Evolutionary conservation across 1,140 invertebrate species (phyloP), one percentile per base, ranked within the genome.

Genomic region (Caenorhabditis latens): DNA sequence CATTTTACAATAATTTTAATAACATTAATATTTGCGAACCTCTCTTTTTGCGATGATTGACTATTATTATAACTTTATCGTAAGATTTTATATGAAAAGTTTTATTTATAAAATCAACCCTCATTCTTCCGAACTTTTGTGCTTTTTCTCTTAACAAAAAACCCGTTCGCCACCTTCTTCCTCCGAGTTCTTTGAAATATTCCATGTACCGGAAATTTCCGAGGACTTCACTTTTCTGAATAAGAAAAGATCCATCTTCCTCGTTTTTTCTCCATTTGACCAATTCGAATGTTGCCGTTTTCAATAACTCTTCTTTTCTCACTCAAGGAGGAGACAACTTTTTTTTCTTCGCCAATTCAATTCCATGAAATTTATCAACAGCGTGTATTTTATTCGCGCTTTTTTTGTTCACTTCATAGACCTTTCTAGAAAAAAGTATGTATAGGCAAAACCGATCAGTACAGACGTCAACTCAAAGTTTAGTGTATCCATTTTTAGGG

Each of bases 361-460:
- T 79, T 79, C 19, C n/a, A 50, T 79, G 65, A 79, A 79, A 24
- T 79, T 79, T 79, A 79, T 79, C 71, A 79, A 79, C 46, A 21
- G 4, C n/a, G 43, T 50, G n/a, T 79, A 48, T 79, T 50, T 42
- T 21, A 48, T 71, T 71, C 19, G 50, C 8, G 8, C 50, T 50
- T 50, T 50, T 50, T 50, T 50, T 50, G 14, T 50, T 50, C 50
- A 4, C 50, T 7, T 58, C 8, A 19, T 21, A 58, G 21, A 7
- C 24, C 40, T 58, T 58, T 21, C 13, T n/a, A 58, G 8, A 19
- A 16, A 58, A 58, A 58, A 19, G 16, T 53, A 53, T 53, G 9
- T 53, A 53, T 53, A 53, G 50, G 9, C 50, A 53, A 16, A 53
- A 53, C 50, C 50, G 32, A 32, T 32, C 32, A 32, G 32, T 32